Conservation (phyloP, 1,140 invertebrate genomes). For the Heliconius hermathena region DNA sequence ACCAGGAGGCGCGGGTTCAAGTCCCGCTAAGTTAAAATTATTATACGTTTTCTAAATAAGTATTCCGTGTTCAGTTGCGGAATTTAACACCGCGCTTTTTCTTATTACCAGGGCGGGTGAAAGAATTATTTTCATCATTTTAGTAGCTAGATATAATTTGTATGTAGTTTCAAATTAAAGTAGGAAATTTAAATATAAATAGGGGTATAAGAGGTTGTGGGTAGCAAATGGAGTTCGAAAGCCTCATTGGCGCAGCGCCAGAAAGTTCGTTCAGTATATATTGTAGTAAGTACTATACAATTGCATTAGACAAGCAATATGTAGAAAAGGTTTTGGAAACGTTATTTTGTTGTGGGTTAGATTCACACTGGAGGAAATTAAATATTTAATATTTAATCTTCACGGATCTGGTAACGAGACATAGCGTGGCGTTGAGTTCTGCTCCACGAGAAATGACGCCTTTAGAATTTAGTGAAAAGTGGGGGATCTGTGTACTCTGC, state of each 20-base stretch:
- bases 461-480: no score
- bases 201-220: slow-evolving; percentile 31
- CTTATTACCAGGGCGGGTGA: background rate
- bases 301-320: slow-evolving; percentile 25
- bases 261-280: background rate
- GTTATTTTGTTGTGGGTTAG: background rate
- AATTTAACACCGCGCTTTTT: background rate
- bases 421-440: no score
- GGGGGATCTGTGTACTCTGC: no score
- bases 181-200: slow-evolving; percentile 42
- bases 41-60: no score
- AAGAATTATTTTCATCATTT: background rate
- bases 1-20: no score
- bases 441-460: no score
- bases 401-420: no score
- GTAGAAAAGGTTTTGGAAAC: background rate
- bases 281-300: slow-evolving; percentile 25
- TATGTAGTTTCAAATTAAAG: slow-evolving; percentile 36
- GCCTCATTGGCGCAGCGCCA: slow-evolving; percentile 33
- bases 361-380: no score
- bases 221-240: slow-evolving; percentile 39
- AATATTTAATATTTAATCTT: background rate
- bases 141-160: slow-evolving; percentile 10
- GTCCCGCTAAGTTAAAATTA: no score
- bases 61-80: no score